Evolutionary conservation across 2,888 invertebrate genomes (phyloP).

Genomic region (Caradrina kadenii): DNA sequence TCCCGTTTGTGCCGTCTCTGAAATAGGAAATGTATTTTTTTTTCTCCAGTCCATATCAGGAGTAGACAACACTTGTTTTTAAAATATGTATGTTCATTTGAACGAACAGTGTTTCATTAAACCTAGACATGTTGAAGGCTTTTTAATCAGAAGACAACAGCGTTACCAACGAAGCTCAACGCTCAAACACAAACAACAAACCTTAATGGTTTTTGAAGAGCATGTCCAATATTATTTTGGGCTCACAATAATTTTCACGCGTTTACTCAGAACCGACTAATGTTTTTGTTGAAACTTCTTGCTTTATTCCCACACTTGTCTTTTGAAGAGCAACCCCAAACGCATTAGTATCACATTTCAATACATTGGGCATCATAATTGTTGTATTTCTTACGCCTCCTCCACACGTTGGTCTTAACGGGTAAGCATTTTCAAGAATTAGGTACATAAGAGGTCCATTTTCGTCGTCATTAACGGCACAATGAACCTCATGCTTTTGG

Average conservation of each 20-base stretch:
- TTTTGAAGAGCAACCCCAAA: conserved; percentile 69
- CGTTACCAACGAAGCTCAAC: conserved; percentile 67
- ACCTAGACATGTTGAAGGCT: conserved; percentile 58
- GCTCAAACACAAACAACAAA: conserved; percentile 83
- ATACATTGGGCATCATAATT: conserved; percentile 40
- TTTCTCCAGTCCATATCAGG: conserved; percentile 49
- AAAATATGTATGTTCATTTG: conserved; percentile 51
- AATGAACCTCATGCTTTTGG: conserved; percentile 26
- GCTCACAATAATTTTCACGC: conserved; percentile 87
- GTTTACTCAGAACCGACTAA: conserved; percentile 78
- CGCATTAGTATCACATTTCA: conserved; percentile 67
- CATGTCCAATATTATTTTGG: conserved; percentile 87
- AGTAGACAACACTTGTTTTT: conserved; percentile 28
- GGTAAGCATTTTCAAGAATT: conserved; percentile 32
- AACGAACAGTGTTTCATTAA: conserved; percentile 53
- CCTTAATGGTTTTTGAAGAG: conserved; percentile 88
- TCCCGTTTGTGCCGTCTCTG: conserved; percentile 44
- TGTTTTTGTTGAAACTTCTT: conserved; percentile 82
- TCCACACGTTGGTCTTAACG: conserved; percentile 7
- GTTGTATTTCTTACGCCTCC: conserved; percentile 47
- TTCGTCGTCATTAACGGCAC: conserved; percentile 14
- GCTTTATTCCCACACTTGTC: conserved; percentile 76
- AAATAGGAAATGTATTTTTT: conserved; percentile 47
- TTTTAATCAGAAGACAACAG: conserved; percentile 74
- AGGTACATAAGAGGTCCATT: conserved; percentile 17